Evolutionary conservation across 1,140 invertebrate genomes (phyloP), one percentile per base, ranked within the genome.

Genomic region (Drosophila nebulosa): DNA sequence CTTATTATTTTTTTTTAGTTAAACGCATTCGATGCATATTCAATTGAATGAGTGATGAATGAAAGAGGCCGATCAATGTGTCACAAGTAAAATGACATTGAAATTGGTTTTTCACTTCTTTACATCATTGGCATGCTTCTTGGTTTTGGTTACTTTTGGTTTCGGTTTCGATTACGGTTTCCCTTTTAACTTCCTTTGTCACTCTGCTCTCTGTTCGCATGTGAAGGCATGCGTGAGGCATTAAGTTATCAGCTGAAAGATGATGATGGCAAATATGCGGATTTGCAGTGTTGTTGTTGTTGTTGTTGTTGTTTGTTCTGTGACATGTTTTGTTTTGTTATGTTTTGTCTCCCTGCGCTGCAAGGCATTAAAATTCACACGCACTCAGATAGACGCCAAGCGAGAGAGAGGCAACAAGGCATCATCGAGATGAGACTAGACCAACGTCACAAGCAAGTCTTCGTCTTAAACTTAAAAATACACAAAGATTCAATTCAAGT

Each of bases 271-370:
- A 68, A 74, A 74, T 60, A 75, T 66, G 57, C 60, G 71, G 75
- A 46, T 46, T 21, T 46, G 32, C 73, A 76, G 61, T 62, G 16
- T 46, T 30, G 27, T 30, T 30, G 10, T 26, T 50, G 24, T 26
- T 9, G 46, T 50, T 26, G 30, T 74, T 53, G 24, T 73, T 62
- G n/a, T 56, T 57, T 70, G 71, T 75, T 18, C 52, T 72, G 51
- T 84, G 81, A 85, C 81, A 85, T 79, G 77, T 85, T 74, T 32
- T 74, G 80, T 73, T 79, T 79, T 75, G 61, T 74, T 81, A 35
- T 63, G 26, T 36, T 39, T 30, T 22, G 26, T 35, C 36, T n/a
- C 7, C 10, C n/a, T 2, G 26, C 26, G 56, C 72, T 75, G 64
- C 72, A 75, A 75, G 39, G 73, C 73, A 75, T 75, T 75, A 75